Base-by-base conservation (phyloP, 1,140 invertebrate genomes). In the Marisa cornuarietis region DNA sequence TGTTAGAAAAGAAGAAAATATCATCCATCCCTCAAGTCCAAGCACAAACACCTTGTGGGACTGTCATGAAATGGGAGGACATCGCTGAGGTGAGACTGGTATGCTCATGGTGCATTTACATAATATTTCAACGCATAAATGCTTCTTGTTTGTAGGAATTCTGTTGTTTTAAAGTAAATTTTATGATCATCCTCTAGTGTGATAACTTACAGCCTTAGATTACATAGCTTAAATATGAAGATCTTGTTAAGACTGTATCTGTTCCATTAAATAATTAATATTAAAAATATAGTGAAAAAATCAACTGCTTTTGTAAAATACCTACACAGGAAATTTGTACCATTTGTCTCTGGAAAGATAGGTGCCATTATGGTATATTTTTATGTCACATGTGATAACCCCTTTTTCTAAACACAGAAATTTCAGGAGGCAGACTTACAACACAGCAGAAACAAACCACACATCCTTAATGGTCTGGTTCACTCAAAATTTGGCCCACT, bases 21-120 rank as follows among this genome's bases (percentile, higher is more conserved):
- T 31, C 74, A 14, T 13, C 63, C 51, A 77, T 77, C 24, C 88
- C 88, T 26, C 86, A 89, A 78, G 82, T 89, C 10, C 81, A 84
- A 58, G 87, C 87, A 16, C 87, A 89, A 71, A 89, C 88, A 49
- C 88, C 88, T 31, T 86, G 84, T 80, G 88, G 88, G 63, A 88
- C 85, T 54, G 80, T 88, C 49, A 83, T 89, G 42, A 88, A 86
- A 62, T 85, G 84, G 87, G 88, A 89, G 52, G 86, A 89, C 71
- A 65, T 89, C 18, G 86, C 88, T 83, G 87, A 89, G 83, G 87
- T 88, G 79, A 42, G 83, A 79, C 11, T 63, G 18, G 31, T 42
- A 42, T 42, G 3, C 31, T 42, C 31, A 42, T 42, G 31, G 31
- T 42, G 31, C 26, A n/a, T 79, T 58, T n/a, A 22, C 49, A 52